phyloP scores from a whole-genome alignment of 2,797 vertebrate species.

The Anabacerthia variegaticeps region DNA sequence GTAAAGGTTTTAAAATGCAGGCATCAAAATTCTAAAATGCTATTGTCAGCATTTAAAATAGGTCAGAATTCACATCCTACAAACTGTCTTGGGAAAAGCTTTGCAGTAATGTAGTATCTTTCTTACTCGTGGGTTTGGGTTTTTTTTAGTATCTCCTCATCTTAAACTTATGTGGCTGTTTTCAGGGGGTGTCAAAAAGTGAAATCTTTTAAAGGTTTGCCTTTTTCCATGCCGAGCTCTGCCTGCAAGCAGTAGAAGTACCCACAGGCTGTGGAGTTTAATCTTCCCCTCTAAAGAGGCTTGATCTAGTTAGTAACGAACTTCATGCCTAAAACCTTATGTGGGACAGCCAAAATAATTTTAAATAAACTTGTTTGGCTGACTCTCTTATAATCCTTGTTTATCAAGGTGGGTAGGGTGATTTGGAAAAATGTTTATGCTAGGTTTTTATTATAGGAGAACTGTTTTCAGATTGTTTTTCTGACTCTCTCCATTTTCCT shows the following conservation, averaged over 20 bases:
- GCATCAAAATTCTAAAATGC: background rate
- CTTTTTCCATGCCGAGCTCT: background rate
- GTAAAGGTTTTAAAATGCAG: background rate
- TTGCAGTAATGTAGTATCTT: background rate
- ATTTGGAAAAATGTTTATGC: background rate
- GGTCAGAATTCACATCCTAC: slow-evolving; percentile 39
- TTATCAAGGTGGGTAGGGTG: background rate
- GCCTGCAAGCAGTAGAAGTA: background rate
- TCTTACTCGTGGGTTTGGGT: background rate
- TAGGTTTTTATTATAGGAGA: background rate
- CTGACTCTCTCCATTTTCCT: background rate
- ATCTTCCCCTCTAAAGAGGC: background rate
- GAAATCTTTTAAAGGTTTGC: background rate
- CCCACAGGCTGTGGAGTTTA: background rate
- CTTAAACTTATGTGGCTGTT: background rate
- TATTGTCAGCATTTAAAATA: slow-evolving; percentile 32
- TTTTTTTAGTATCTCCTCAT: background rate
- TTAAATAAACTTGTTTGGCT: background rate
- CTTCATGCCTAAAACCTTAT: background rate
- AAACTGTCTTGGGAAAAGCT: background rate
- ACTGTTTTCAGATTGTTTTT: background rate
- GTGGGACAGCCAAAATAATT: background rate
- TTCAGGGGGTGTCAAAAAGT: background rate
- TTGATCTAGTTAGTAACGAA: background rate
- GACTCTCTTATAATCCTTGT: background rate